Evolutionary conservation across 2,888 invertebrate genomes (phyloP).

Genomic region (Diarsia mendica): DNA sequence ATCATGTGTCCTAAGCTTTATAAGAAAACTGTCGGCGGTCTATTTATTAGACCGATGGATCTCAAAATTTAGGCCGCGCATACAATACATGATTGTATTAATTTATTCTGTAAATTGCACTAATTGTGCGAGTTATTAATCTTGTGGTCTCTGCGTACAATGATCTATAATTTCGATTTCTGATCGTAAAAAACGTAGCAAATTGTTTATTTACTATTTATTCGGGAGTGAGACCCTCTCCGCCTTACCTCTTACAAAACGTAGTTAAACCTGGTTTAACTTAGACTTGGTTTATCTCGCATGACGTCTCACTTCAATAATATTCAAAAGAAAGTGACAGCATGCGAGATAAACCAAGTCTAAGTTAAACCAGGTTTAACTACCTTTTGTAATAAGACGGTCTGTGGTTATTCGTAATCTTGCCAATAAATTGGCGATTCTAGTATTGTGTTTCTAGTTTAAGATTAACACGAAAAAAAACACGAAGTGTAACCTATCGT

Average conservation of each 20-base stretch:
- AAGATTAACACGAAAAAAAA: no score
- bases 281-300: no score
- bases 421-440: neutral
- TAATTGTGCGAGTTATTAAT: slow-evolving; percentile 25
- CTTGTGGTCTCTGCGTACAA: slow-evolving; percentile 12
- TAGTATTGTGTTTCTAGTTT: no score
- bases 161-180: neutral
- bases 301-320: no score
- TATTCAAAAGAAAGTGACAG: no score
- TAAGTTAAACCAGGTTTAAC: no score
- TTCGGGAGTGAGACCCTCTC: no score
- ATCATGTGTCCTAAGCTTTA: slow-evolving; percentile 58
- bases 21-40: slow-evolving; percentile 47
- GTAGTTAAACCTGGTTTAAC: no score
- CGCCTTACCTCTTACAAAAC: no score
- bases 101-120: slow-evolving; percentile 31
- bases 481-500: no score
- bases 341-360: no score
- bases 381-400: no score
- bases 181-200: neutral
- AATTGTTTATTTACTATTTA: neutral
- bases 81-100: slow-evolving; percentile 3
- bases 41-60: slow-evolving; percentile 38
- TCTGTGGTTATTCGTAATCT: neutral
- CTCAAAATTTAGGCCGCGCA: slow-evolving; percentile 50